Evolutionary conservation across 2,113 vertebrate species (phyloP).

Genomic region (Hypomesus transpacificus): DNA sequence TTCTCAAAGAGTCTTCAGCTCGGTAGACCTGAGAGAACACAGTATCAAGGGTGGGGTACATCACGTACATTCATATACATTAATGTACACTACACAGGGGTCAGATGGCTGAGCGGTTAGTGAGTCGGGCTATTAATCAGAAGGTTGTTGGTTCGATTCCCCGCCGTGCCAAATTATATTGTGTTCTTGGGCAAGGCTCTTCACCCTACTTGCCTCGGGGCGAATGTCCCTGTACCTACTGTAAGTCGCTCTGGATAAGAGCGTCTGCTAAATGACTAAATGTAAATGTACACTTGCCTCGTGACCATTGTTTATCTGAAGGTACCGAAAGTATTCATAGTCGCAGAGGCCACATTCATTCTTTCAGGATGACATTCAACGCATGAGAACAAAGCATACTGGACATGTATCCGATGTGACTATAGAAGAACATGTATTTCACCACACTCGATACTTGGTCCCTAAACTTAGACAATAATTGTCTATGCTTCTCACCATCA

Average conservation of each 20-base stretch:
- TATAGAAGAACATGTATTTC: slow-evolving; percentile 14
- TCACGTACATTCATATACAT: no score
- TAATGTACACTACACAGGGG: no score
- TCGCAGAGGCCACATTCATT: slow-evolving; percentile 25
- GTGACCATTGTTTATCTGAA: not conserved
- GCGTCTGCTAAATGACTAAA: no score
- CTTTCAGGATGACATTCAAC: slow-evolving; percentile 9
- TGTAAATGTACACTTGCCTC: slow-evolving; percentile 30
- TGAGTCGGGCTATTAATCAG: no score
- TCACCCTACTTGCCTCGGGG: no score
- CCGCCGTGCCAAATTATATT: no score
- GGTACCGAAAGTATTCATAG: slow-evolving; percentile 1
- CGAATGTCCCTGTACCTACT: no score
- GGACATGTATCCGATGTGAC: slow-evolving; percentile 39
- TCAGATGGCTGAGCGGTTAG: no score
- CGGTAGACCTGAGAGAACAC: slow-evolving; percentile 60
- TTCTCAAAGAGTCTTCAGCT: slow-evolving; percentile 39
- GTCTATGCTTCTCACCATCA: slow-evolving; percentile 14
- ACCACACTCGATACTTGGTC: slow-evolving; percentile 57
- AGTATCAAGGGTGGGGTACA: slow-evolving; percentile 36
- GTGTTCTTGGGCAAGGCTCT: no score
- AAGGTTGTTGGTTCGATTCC: no score
- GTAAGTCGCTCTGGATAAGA: no score
- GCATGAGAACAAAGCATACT: slow-evolving; percentile 29
- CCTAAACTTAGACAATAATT: slow-evolving; percentile 59